These are phyloP conservation scores for Pipistrellus nathusii DNA, from an alignment of 2,797 vertebrate species.

Conservation along the genomic window DNA sequence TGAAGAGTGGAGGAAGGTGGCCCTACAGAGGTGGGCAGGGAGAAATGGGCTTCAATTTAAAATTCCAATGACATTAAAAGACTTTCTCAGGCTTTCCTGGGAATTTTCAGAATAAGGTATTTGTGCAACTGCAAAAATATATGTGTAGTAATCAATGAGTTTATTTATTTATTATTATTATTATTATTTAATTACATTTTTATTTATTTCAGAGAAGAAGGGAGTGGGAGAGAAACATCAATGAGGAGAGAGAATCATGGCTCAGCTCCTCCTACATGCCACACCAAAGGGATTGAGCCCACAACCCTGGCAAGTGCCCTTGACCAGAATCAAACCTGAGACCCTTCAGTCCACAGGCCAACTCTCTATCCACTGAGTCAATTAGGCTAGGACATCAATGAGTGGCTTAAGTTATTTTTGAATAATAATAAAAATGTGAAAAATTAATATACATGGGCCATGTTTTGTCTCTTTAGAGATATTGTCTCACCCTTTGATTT, in stretches of 20 bases:
- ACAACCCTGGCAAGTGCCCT: too few species aligned
- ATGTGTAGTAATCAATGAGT: neutral
- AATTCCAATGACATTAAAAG: neutral
- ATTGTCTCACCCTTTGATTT: neutral
- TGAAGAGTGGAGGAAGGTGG: neutral
- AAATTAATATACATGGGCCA: neutral
- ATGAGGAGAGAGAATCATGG: too few species aligned
- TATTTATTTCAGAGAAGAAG: too few species aligned
- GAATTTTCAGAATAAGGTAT: neutral
- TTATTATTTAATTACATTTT: too few species aligned
- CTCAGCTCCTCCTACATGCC: too few species aligned
- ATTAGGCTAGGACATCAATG: neutral
- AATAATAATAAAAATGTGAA: neutral
- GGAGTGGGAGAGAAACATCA: too few species aligned
- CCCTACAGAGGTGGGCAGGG: neutral
- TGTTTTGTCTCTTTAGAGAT: neutral
- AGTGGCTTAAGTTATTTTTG: neutral
- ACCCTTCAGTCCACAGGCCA: too few species aligned
- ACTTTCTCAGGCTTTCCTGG: neutral
- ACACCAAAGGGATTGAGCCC: too few species aligned
- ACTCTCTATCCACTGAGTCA: too few species aligned
- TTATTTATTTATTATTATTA: too few species aligned
- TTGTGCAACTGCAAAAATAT: neutral
- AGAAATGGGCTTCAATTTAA: neutral
- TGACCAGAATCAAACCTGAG: too few species aligned